A percentile compares a stretch with the other conserved stretches of the same genome.
Conservation (phyloP, 2,888 invertebrate genomes). For the Mylabris sibirica region DNA sequence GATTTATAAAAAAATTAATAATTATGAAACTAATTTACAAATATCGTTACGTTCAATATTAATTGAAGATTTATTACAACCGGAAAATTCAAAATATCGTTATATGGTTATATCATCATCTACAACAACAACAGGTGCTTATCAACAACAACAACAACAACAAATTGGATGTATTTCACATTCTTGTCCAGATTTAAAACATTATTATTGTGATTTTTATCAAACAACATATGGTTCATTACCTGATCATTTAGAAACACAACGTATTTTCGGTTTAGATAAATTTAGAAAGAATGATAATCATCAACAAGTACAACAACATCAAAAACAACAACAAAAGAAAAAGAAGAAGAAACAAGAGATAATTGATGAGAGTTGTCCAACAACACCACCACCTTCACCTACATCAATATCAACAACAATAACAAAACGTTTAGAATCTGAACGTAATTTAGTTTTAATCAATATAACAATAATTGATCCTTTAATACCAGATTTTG, state of each 20-base stretch:
- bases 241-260: slow-evolving; percentile 68
- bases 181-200: slow-evolving; percentile 79
- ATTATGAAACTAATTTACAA: slow-evolving; percentile 77
- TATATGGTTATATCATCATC: slow-evolving; percentile 76
- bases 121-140: background rate
- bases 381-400: slow-evolving; percentile 69
- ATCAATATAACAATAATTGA: slow-evolving; percentile 75
- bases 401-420: slow-evolving; percentile 69
- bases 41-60: slow-evolving; percentile 84
- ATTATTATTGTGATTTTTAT: slow-evolving; percentile 50
- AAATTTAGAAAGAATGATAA: slow-evolving; percentile 10
- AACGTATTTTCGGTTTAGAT: slow-evolving; percentile 60
- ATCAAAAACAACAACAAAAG: slow-evolving; percentile 19
- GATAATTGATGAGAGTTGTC: slow-evolving; percentile 25
- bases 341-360: slow-evolving; percentile 16
- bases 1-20: slow-evolving; percentile 73
- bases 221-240: slow-evolving; percentile 62
- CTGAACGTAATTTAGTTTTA: slow-evolving; percentile 75
- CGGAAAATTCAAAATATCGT: slow-evolving; percentile 80
- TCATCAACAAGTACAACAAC: slow-evolving; percentile 14
- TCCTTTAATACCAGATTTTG: slow-evolving; percentile 71
- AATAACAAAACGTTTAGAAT: slow-evolving; percentile 69
- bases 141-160: slow-evolving; percentile 63
- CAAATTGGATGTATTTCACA: slow-evolving; percentile 70
- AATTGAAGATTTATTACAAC: slow-evolving; percentile 89